A percentile compares a stretch with the other conserved stretches of the same genome.
Evolutionary conservation across 2,797 vertebrate genomes (phyloP).

Genomic region (Myotis daubentonii): DNA sequence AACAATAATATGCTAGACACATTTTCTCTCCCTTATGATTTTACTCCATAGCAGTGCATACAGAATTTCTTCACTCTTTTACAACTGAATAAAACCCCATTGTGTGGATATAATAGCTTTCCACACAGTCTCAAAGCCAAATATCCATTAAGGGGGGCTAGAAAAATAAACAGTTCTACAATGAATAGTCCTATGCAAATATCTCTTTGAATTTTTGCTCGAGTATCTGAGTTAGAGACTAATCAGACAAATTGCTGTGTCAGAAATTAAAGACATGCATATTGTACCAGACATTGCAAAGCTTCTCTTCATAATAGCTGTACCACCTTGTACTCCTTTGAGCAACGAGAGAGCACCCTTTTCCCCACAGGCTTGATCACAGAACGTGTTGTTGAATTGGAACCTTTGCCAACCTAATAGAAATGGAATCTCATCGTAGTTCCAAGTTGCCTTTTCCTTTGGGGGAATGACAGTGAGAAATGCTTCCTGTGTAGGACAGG

Average conservation of each 20-base stretch:
- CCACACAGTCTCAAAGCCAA: not conserved
- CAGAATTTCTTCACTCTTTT: constrained; percentile 2
- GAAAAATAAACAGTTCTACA: not conserved
- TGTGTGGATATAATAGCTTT: not conserved
- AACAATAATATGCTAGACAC: not conserved
- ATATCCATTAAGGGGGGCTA: not conserved
- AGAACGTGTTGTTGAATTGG: not conserved
- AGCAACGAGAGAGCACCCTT: not conserved
- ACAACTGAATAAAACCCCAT: not conserved
- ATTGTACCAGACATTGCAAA: not conserved
- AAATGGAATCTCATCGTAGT: not conserved
- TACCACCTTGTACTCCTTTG: not conserved
- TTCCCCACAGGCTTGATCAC: not conserved
- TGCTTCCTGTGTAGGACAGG: not conserved
- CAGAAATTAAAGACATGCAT: constrained; percentile 1
- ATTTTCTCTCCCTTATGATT: not conserved
- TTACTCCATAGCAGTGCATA: not conserved
- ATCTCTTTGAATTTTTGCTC: not conserved
- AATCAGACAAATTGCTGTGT: not conserved
- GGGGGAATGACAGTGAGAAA: not conserved
- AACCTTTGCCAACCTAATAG: not conserved
- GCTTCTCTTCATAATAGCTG: not conserved
- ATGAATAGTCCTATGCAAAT: not conserved
- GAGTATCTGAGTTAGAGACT: not conserved
- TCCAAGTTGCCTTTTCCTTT: constrained; percentile 30